Evolutionary conservation across 2,888 invertebrate species (phyloP).

Genomic region (Pecten maximus): DNA sequence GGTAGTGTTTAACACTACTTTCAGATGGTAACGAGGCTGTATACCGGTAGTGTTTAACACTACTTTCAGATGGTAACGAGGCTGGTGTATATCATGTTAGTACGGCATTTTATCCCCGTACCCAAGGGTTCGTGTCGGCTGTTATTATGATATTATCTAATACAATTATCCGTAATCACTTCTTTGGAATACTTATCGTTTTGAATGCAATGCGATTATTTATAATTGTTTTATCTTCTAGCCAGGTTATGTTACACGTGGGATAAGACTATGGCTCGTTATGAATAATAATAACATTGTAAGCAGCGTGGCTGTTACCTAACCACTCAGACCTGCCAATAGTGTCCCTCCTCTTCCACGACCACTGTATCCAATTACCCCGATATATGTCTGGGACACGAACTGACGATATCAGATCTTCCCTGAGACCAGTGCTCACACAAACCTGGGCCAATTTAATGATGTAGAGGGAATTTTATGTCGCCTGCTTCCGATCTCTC

Average conservation of each 20-base stretch:
- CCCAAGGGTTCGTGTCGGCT: neutral
- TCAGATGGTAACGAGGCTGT: too few relatives aligned
- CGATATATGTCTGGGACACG: neutral
- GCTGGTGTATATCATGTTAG: too few relatives aligned
- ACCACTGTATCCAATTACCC: conserved; percentile 4
- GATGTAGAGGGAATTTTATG: too few relatives aligned
- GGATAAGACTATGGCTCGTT: neutral
- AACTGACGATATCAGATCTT: neutral
- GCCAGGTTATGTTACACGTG: neutral
- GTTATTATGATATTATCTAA: neutral
- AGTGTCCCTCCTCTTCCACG: neutral
- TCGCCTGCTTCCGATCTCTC: too few relatives aligned
- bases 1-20: too few relatives aligned
- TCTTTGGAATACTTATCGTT: neutral
- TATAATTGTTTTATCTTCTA: neutral
- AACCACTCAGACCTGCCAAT: neutral
- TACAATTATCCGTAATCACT: neutral
- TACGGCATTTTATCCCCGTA: too few relatives aligned
- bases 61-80: too few relatives aligned
- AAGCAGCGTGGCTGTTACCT: neutral
- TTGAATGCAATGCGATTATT: neutral
- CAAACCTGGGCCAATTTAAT: too few relatives aligned
- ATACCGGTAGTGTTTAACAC: too few relatives aligned
- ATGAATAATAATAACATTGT: neutral
- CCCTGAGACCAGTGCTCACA: too few relatives aligned